These are phyloP conservation scores for Calameuta idolon DNA, from an alignment of 2,888 invertebrate species.

Conservation along the genomic window DNA sequence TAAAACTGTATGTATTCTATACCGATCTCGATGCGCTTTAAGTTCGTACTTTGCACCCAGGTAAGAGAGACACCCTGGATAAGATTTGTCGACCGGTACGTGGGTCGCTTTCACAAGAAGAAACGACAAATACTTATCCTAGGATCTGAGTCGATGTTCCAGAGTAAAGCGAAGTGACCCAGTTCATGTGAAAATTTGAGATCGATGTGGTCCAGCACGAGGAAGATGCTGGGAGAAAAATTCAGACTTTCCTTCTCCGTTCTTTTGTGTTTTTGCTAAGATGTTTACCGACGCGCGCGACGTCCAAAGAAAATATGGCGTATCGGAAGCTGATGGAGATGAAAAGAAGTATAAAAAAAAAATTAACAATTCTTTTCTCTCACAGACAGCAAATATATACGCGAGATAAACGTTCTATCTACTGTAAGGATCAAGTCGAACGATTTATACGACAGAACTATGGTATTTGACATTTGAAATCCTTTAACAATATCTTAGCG, in stretches of 20 bases:
- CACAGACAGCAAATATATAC: neutral
- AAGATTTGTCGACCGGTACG: neutral
- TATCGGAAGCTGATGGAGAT: neutral
- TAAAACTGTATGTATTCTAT: neutral
- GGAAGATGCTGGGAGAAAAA: neutral
- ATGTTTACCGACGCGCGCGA: neutral
- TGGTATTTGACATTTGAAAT: neutral
- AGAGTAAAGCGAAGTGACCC: neutral
- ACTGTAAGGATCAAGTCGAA: neutral
- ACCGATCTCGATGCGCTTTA: neutral
- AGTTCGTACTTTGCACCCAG: neutral
- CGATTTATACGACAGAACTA: neutral
- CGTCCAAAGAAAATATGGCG: neutral
- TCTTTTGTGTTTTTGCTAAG: neutral
- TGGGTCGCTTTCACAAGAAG: neutral
- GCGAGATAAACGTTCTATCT: too few relatives aligned
- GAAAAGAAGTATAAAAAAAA: neutral
- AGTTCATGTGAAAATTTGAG: neutral
- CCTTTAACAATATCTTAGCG: neutral
- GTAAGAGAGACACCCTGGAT: neutral
- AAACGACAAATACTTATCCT: neutral
- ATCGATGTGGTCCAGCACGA: neutral
- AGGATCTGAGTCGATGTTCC: neutral
- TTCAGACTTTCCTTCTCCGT: neutral
- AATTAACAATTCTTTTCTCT: neutral